Evolutionary conservation across 2,797 vertebrate species (phyloP), one percentile per base, ranked within the genome.

Genomic region (Melanotaenia nigrans): DNA sequence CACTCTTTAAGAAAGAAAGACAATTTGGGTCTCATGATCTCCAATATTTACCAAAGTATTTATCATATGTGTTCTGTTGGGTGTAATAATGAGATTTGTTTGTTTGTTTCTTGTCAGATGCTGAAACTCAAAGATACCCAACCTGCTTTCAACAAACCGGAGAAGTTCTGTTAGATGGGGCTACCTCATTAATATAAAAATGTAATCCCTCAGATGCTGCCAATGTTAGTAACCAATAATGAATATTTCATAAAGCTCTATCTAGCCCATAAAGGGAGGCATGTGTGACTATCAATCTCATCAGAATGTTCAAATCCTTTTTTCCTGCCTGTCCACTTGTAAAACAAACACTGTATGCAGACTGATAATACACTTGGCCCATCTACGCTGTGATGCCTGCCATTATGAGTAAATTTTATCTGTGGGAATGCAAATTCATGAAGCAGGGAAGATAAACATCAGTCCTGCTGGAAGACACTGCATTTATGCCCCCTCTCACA

Each of bases 361-460:
- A 79, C 85, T 82, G 72, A 87, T 82, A 89, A 90, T 77, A 84
- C 47, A 20, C 51, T 76, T 38, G 66, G 87, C 71, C 73, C 77
- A 60, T 84, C 79, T 79, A 16, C 53, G 68, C 73, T 45, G 61
- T 60, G 85, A 90, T 83, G 81, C 82, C 82, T 90, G 81, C 77
- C 61, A 81, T 81, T 84, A 85, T 88, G 86, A 92, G 92, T 88
- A 84, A 87, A 87, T 92, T 91, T 79, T 90, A 87, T 94, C 90
- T 89, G 75, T 74, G 79, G 56, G 73, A 87, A 89, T 85, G 85
- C 85, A 92, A 92, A 93, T 90, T 91, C 80, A 82, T 74, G 76
- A 81, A 88, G 86, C 87, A 73, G 75, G 56, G 77, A 89, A 88
- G 91, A 94, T 89, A 92, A 94, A 93, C 87, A 92, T 89, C 81